Percentiles rank a stretch among this genome's conserved stretches.
Conservation (phyloP, 2,113 vertebrate species). For the Cyprinodon variegatus region DNA sequence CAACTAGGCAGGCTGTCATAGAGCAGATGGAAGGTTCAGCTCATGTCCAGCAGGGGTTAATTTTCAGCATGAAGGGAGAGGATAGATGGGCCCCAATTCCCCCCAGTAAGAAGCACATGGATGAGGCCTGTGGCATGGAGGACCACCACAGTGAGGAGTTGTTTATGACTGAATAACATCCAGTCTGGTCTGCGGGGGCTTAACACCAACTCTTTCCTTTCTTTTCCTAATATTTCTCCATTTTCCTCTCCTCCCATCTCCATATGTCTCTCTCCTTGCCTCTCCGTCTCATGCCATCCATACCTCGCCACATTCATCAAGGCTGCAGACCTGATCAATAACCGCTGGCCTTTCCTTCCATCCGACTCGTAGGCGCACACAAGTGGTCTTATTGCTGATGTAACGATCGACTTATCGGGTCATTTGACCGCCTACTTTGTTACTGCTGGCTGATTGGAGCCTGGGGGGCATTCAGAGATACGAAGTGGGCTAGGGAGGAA, state of each 20-base stretch:
- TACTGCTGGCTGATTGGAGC: constrained; percentile 50
- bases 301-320: constrained; percentile 61
- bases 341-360: constrained; percentile 49
- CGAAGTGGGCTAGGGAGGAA: constrained; percentile 16
- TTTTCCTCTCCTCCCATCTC: neutral
- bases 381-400: constrained; percentile 66
- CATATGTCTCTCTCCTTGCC: neutral
- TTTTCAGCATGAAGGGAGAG: constrained; percentile 51
- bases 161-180: constrained; percentile 23
- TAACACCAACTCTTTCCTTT: constrained; percentile 12
- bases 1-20: constrained; percentile 56
- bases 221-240: neutral
- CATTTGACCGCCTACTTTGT: constrained; percentile 70
- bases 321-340: constrained; percentile 56
- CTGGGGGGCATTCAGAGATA: constrained; percentile 39
- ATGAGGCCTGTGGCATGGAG: constrained; percentile 2
- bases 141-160: neutral
- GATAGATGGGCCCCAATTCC: constrained; percentile 19
- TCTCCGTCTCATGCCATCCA: constrained; percentile 28
- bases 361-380: constrained; percentile 47
- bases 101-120: constrained; percentile 15
- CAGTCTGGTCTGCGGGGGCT: neutral
- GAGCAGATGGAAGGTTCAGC: constrained; percentile 45
- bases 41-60: constrained; percentile 56
- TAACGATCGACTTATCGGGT: constrained; percentile 70